A percentile compares a stretch with the other conserved stretches of the same genome.
Conservation (phyloP, 2,113 vertebrate species). For the Gallinago jamesoni region DNA sequence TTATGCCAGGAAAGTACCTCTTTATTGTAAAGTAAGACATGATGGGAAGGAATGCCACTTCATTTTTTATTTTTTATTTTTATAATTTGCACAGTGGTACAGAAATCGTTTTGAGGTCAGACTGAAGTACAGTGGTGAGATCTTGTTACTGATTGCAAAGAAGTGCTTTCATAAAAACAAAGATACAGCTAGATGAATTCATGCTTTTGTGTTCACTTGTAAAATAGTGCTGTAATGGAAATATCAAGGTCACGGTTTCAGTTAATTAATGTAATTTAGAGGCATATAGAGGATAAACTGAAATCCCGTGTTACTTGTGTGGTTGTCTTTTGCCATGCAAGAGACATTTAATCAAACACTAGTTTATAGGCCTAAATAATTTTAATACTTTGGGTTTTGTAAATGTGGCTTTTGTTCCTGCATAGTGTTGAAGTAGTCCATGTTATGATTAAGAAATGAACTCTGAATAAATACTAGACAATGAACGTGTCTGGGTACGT, state of each 20-base stretch:
- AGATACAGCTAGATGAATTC: not conserved
- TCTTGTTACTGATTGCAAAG: not conserved
- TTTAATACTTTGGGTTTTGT: not conserved
- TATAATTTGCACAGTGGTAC: not conserved
- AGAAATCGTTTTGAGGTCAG: constrained; percentile 3
- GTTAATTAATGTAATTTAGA: constrained; percentile 47
- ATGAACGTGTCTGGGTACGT: not conserved
- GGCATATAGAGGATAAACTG: not conserved
- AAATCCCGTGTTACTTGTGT: not conserved
- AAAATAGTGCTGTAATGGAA: constrained; percentile 15
- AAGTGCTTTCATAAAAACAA: not conserved
- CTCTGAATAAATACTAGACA: not conserved
- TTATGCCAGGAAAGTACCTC: not conserved
- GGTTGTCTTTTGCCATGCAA: not conserved
- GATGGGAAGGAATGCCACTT: constrained; percentile 9
- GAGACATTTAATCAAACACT: not conserved
- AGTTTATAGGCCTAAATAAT: not conserved
- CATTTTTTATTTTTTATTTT: not conserved
- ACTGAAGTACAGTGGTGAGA: not conserved
- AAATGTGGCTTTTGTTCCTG: not conserved
- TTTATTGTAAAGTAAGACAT: not conserved
- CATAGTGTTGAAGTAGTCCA: not conserved
- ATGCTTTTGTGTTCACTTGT: constrained; percentile 17
- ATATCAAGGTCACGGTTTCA: constrained; percentile 11
- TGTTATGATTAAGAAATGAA: not conserved